Evolutionary conservation across 2,113 vertebrate species (phyloP).

Genomic region (Puntigrus tetrazona): DNA sequence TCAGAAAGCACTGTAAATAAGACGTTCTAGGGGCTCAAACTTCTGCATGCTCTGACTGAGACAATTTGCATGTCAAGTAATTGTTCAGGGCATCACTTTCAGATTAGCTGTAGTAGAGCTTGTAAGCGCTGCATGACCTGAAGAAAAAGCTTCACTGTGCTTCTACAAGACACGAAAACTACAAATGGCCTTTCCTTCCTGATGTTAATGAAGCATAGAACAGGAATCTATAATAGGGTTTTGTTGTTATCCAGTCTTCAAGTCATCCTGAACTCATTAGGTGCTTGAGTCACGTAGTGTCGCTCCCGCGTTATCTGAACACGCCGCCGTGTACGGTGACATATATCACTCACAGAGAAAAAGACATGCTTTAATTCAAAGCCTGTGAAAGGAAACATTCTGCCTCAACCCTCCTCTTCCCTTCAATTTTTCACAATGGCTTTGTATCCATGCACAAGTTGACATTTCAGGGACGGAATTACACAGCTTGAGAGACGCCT

Average conservation of each 20-base stretch:
- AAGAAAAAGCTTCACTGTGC: not conserved
- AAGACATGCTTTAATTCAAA: not conserved
- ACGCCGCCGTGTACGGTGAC: not conserved
- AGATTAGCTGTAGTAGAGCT: not conserved
- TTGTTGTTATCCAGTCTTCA: slow-evolving; percentile 53
- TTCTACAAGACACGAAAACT: not conserved
- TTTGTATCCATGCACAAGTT: slow-evolving; percentile 51
- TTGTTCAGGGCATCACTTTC: not conserved
- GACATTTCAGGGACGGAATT: slow-evolving; percentile 66
- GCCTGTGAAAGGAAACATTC: slow-evolving; percentile 16
- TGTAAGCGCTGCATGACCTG: not conserved
- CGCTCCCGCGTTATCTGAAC: slow-evolving; percentile 17
- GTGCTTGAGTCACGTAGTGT: not conserved
- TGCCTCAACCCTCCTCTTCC: slow-evolving; percentile 34
- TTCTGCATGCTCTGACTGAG: not conserved
- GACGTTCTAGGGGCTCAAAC: too few relatives aligned
- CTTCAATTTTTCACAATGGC: slow-evolving; percentile 31
- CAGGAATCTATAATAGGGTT: slow-evolving; percentile 43
- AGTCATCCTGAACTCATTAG: slow-evolving; percentile 31
- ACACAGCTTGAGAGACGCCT: slow-evolving; percentile 53
- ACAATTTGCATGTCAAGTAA: not conserved
- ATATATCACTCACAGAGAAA: not conserved
- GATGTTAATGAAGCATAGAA: slow-evolving; percentile 37
- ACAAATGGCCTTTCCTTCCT: slow-evolving; percentile 28
- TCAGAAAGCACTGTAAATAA: not conserved